These are phyloP conservation scores for Mola mola DNA, from an alignment of 2,113 vertebrate species.

Conservation along the genomic window DNA sequence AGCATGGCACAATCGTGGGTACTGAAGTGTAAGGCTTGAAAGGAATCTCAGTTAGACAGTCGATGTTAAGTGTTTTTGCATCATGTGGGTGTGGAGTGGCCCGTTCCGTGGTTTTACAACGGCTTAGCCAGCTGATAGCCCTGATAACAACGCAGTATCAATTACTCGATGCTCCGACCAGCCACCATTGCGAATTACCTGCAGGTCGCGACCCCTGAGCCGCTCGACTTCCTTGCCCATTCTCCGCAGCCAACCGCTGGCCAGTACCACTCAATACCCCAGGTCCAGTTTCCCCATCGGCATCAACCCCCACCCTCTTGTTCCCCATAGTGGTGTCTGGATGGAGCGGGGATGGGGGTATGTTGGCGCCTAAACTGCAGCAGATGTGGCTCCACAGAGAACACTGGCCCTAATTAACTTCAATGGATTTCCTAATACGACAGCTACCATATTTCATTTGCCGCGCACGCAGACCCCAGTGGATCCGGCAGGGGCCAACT, in stretches of 20 bases:
- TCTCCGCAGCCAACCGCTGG: conserved; percentile 60
- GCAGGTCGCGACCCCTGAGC: conserved; percentile 63
- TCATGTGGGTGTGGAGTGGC: conserved; percentile 42
- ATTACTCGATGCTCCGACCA: conserved; percentile 66
- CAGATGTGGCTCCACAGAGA: conserved; percentile 85
- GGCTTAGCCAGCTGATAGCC: conserved; percentile 69
- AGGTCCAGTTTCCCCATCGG: conserved; percentile 73
- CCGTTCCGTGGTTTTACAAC: conserved; percentile 60
- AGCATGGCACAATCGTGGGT: neutral
- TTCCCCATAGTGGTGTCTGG: conserved; percentile 73
- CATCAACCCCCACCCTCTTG: conserved; percentile 41
- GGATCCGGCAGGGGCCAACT: conserved; percentile 80
- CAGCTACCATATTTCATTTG: conserved; percentile 88
- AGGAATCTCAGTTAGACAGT: conserved; percentile 30
- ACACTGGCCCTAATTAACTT: conserved; percentile 81
- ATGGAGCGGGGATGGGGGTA: conserved; percentile 43
- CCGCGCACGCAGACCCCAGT: conserved; percentile 79
- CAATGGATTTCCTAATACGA: conserved; percentile 82
- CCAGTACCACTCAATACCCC: conserved; percentile 74
- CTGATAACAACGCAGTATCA: conserved; percentile 68
- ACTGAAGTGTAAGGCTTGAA: conserved; percentile 41
- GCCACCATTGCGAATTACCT: conserved; percentile 64
- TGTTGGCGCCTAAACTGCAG: conserved; percentile 83
- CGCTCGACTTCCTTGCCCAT: conserved; percentile 54
- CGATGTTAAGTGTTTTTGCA: conserved; percentile 55